phyloP scores from a whole-genome alignment of 1,140 invertebrate species.

The Hyles euphorbiae region DNA sequence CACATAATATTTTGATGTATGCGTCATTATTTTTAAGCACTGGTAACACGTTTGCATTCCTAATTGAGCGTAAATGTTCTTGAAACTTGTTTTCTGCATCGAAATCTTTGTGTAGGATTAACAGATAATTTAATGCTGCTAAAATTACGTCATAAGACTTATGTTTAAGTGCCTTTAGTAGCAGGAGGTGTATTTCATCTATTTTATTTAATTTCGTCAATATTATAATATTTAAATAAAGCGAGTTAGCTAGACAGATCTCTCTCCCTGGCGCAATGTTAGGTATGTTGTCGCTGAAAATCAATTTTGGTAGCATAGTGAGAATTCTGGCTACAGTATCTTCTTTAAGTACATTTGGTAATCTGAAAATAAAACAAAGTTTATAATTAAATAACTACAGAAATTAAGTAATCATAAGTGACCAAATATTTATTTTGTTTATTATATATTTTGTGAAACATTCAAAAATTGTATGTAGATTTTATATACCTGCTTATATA shows the following conservation, averaged over 20 bases:
- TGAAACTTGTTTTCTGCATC: slow-evolving; percentile 37
- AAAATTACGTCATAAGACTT: slow-evolving; percentile 47
- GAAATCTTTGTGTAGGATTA: slow-evolving; percentile 32
- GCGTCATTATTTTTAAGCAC: slow-evolving; percentile 19
- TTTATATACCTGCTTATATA: too few relatives aligned
- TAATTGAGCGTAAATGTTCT: slow-evolving; percentile 31
- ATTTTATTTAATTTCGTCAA: slow-evolving; percentile 20
- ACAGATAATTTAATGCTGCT: slow-evolving; percentile 40
- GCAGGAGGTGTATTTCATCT: slow-evolving; percentile 12
- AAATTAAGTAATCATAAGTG: background rate
- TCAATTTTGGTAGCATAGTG: slow-evolving; percentile 23
- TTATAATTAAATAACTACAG: background rate
- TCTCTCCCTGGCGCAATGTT: slow-evolving; percentile 34
- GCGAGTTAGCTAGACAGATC: slow-evolving; percentile 38
- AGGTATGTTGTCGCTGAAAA: slow-evolving; percentile 22
- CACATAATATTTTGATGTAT: slow-evolving; percentile 31
- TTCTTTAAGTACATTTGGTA: slow-evolving; percentile 25
- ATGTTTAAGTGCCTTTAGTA: slow-evolving; percentile 33
- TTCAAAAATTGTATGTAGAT: too few relatives aligned
- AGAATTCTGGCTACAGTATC: slow-evolving; percentile 29
- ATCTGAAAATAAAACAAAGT: slow-evolving; percentile 43
- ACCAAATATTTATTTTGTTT: too few relatives aligned
- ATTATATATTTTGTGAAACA: too few relatives aligned
- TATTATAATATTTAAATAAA: slow-evolving; percentile 36
- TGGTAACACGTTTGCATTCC: slow-evolving; percentile 8